Base-by-base conservation (phyloP, 2,888 invertebrate genomes). In the Drosophila dives region DNA sequence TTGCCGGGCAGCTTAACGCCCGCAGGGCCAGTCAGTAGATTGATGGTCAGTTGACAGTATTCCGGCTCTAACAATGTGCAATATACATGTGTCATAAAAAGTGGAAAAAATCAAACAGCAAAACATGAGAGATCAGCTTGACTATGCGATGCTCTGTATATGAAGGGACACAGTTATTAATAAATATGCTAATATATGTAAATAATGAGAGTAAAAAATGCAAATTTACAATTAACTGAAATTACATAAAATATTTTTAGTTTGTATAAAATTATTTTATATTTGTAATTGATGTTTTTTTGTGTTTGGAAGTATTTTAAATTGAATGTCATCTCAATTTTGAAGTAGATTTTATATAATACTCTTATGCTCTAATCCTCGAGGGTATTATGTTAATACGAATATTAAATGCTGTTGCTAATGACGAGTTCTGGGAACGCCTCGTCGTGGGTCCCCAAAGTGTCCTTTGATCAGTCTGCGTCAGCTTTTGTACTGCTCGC, bases 11-110 rank as follows among this genome's bases (percentile, higher is more conserved):
- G 82, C 87, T 80, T 82, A 82, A 77, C 79, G 90, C 75, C 83
- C 77, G 42, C 58, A 65, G 72, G 53, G 20, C 20, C 50, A 53
- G 69, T 64, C 83, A 75, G 85, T 85, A 83, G 89, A 90, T 89
- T 86, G 86, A 79, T 85, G 83, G 83, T 67, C 78, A 80, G 83
- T 89, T 86, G 89, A 86, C 86, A 86, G 81, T 75, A 64, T 68
- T 63, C 61, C 70, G 69, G 62, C 59, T 69, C 69, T 67, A 82
- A 82, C 82, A 82, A 76, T 67, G 70, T 72, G 69, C 81, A 77
- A 69, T 50, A 17, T 32, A 50, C 49, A 50, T 29, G 45, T 45
- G 45, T 45, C 45, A 45, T 45, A 45, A 45, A 45, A 45, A 45
- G 15, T 15, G 45, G 45, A 45, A 64, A 51, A 48, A 62, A 45